Evolutionary conservation across 2,888 invertebrate genomes (phyloP), one percentile per base, ranked within the genome.

Genomic region (Dinocampus coccinellae): DNA sequence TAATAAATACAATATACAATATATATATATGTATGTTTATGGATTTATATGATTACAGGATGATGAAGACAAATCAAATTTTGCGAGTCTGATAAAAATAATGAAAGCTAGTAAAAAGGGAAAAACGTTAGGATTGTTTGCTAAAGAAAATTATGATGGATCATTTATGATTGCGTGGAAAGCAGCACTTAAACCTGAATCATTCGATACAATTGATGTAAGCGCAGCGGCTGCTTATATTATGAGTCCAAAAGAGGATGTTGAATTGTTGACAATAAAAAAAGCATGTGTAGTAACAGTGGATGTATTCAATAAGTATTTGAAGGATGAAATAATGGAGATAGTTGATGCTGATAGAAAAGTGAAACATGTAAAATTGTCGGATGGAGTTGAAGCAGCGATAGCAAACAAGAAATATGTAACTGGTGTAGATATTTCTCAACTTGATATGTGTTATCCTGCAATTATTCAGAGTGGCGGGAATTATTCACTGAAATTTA

Each of bases 381-480:
- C 98, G 0, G 97, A 98, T 88, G 97, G 97, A 10, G 96, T 98
- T 0, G 98, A 99, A 87, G 91, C 93, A 13, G 97, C 97, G 0
- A 92, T 98, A 81, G 92, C 93, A n/a, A 97, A 98, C 86, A 97
- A 97, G 84, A 98, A 99, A 88, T 98, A 97, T 88, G 96, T 98
- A 1, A 92, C 94, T 10, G 95, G 95, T 1, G 94, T 97, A 0
- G 98, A 98, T 88, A 92, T 93, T 2, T 92, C 92, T 29, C 94
- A 97, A 86, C 91, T 99, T 3, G 99, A 99, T 83, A 96, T 97
- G 93, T 99, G 99, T 85, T 99, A 99, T 87, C 97, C 98, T 0
- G 96, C 99, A 0, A 99, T 99, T 72, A 97, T 99, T 82, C 99
- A 99, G 87, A 99, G 98, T 39, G 99, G 99, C 9, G 99, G 98